Conservation (phyloP, 2,888 invertebrate genomes). For the Atethmia centrago region DNA sequence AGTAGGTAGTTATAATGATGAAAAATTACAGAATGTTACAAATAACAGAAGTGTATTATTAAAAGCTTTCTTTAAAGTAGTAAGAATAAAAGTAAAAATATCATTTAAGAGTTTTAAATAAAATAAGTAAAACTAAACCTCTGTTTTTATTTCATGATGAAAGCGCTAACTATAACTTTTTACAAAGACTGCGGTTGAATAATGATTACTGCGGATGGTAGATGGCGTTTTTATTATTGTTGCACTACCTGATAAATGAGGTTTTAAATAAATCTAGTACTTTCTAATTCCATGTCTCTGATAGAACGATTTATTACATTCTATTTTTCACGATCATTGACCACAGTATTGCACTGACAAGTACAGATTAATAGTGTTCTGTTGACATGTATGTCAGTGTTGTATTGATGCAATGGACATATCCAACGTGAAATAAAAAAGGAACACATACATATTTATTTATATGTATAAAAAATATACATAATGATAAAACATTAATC, state of each 20-base stretch:
- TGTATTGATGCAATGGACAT: neutral
- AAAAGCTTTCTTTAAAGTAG: neutral
- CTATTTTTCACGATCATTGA: neutral
- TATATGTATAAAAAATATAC: neutral
- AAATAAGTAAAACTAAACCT: no score
- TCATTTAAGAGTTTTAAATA: neutral
- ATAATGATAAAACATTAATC: neutral
- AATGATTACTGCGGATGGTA: neutral
- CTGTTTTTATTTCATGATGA: neutral
- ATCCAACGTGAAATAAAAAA: neutral
- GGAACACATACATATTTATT: neutral
- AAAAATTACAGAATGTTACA: neutral
- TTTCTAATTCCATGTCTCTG: neutral
- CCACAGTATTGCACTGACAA: neutral
- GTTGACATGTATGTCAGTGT: neutral
- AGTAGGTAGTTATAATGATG: neutral
- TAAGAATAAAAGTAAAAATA: neutral
- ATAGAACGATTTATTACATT: neutral
- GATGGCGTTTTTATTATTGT: conserved; percentile 2
- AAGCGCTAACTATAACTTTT: neutral
- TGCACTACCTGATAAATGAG: no score
- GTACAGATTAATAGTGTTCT: no score
- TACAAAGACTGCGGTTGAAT: no score
- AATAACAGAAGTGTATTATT: no score
- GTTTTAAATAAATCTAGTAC: neutral